These are phyloP conservation scores for Dendrocopos noguchii DNA, from an alignment of 2,113 vertebrate genomes.

Conservation along the genomic window DNA sequence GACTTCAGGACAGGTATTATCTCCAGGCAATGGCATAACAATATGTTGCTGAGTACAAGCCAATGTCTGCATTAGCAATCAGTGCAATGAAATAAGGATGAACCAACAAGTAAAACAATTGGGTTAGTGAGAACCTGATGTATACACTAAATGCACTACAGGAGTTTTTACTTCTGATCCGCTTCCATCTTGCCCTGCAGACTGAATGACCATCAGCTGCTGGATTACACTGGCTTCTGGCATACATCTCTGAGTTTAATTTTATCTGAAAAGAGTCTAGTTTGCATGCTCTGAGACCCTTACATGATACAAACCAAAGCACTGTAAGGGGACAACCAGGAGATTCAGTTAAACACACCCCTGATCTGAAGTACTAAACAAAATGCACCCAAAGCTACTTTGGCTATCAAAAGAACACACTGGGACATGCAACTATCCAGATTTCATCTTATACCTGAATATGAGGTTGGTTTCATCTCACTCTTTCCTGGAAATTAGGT, in stretches of 20 bases:
- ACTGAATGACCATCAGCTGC: neutral
- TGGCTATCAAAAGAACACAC: neutral
- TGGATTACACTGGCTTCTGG: neutral
- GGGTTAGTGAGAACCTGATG: neutral
- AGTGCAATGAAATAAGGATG: neutral
- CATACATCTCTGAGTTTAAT: neutral
- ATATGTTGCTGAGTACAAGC: neutral
- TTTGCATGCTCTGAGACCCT: neutral
- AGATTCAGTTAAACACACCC: neutral
- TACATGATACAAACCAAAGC: neutral
- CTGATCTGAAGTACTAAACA: neutral
- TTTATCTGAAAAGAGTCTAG: neutral
- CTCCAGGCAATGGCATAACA: neutral
- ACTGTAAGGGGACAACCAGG: neutral
- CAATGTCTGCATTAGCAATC: neutral
- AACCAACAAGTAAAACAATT: neutral
- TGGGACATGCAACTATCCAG: neutral
- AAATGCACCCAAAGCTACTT: neutral
- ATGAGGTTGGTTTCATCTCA: slow-evolving; percentile 10
- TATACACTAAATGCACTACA: neutral
- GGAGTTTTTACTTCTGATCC: neutral
- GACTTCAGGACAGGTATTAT: neutral
- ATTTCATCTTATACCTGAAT: neutral
- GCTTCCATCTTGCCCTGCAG: neutral
- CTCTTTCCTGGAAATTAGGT: neutral